phyloP scores from a whole-genome alignment of 1,140 invertebrate genomes.

The Cepaea nemoralis region DNA sequence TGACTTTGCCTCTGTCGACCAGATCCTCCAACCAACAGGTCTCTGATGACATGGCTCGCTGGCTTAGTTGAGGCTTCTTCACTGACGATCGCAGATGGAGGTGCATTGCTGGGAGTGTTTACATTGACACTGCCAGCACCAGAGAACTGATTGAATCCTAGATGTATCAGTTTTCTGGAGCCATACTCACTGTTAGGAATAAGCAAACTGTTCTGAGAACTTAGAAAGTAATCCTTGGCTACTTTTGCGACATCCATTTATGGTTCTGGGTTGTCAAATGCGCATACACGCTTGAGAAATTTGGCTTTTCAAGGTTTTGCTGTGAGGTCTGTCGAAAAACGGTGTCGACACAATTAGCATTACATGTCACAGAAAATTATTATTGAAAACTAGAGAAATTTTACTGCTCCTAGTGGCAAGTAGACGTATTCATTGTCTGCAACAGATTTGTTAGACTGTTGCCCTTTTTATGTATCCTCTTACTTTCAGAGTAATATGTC shows the following conservation, averaged over 20 bases:
- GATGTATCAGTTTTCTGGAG: slow-evolving; percentile 53
- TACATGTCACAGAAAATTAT: too few species aligned
- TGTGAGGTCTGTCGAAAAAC: too few species aligned
- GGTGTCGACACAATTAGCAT: too few species aligned
- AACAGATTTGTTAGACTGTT: too few species aligned
- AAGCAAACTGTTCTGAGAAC: slow-evolving; percentile 58
- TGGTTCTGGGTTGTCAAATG: not conserved
- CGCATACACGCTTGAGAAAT: too few species aligned
- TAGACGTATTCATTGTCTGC: too few species aligned
- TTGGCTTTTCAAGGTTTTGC: too few species aligned
- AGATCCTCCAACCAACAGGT: not conserved
- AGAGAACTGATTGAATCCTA: slow-evolving; percentile 44
- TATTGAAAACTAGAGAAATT: too few species aligned
- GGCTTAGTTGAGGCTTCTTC: not conserved
- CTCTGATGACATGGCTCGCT: not conserved
- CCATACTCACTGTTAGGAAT: slow-evolving; percentile 61
- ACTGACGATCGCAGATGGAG: not conserved
- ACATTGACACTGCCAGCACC: slow-evolving; percentile 33
- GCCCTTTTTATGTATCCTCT: too few species aligned
- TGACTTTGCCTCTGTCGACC: not conserved
- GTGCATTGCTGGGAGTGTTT: slow-evolving; percentile 10
- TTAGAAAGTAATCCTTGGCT: slow-evolving; percentile 60
- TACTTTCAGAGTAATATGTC: too few species aligned
- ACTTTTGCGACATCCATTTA: slow-evolving; percentile 60
- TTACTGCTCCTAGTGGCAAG: too few species aligned